Evolutionary conservation across 2,113 vertebrate genomes (phyloP), one percentile per base, ranked within the genome.

Genomic region (Pavo muticus): DNA sequence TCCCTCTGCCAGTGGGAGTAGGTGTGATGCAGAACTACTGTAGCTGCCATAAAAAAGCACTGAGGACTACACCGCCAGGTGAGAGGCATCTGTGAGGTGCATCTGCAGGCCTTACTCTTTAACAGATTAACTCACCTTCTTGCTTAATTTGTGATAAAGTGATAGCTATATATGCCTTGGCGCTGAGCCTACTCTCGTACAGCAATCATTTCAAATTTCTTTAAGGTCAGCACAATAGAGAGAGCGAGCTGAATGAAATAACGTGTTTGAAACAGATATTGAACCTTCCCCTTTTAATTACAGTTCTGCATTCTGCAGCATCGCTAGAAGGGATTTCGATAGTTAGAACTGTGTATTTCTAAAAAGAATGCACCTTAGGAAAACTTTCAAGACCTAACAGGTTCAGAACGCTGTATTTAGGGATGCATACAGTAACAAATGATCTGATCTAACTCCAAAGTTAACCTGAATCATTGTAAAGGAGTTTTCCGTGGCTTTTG

Each of bases 381-480:
- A 86, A 91, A 76, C 10, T 56, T 85, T 50, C 56, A 92, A 90
- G 63, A 48, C 17, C 11, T 65, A 65, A 71, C 45, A 52, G 25
- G 56, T 90, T 64, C 11, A 54, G 87, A 84, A 77, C 1, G 6
- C 56, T 86, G 68, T 64, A 73, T 71, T 91, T 77, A 93, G 35
- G 39, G 64, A 83, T 71, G 68, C 40, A 64, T 94, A 84, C 91
- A 95, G 74, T 65, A 94, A 4, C 50, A 91, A 80, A 47, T 32
- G 47, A 48, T 63, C 56, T 77, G 42, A 90, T 74, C 60, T 88
- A 83, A 68, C 65, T 45, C 39, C 14, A 75, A 78, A 88, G 42
- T 80, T 89, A 92, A 90, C 72, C 8, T 21, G 56, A 95, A 47
- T 3, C 25, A 61, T 90, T 91, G 91, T 19, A 83, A 85, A 80